These are phyloP conservation scores for Ochlodes sylvanus DNA, from an alignment of 2,888 invertebrate species.

Conservation along the genomic window DNA sequence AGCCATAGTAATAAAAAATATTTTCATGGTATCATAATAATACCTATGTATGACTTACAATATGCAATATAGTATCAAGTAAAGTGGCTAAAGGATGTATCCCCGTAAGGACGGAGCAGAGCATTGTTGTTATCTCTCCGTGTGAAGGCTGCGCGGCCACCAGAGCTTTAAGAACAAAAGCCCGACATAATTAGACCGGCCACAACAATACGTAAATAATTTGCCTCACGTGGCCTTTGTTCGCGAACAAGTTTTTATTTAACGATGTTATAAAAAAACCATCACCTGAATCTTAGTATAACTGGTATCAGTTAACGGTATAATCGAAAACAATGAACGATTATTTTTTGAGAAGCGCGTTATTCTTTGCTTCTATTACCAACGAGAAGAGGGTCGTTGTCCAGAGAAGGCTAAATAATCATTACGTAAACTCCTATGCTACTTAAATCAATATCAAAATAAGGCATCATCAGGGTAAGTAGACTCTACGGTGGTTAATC, in stretches of 20 bases:
- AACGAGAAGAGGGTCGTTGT: no score
- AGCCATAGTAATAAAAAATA: no score
- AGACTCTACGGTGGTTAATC: no score
- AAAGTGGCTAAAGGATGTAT: conserved; percentile 11
- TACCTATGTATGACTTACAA: no score
- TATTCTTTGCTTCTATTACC: no score
- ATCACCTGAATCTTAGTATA: conserved; percentile 75
- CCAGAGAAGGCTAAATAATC: no score
- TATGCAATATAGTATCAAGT: conserved; percentile 33
- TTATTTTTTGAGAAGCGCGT: no score
- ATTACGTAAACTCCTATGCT: no score
- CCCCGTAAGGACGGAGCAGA: conserved; percentile 46
- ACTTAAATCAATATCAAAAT: no score
- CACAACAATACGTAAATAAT: conserved; percentile 82
- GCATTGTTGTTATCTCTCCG: conserved; percentile 70
- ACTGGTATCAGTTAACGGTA: conserved; percentile 61
- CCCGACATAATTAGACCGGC: conserved; percentile 82
- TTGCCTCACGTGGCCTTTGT: conserved; percentile 83
- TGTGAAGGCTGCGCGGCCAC: conserved; percentile 61
- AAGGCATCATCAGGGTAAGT: no score
- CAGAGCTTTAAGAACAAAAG: conserved; percentile 77
- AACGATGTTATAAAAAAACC: conserved; percentile 78
- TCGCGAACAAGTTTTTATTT: conserved; percentile 79
- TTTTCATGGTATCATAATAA: no score
- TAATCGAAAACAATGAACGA: no score